phyloP scores from a whole-genome alignment of 2,888 invertebrate species.

The Pandemis corylana region DNA sequence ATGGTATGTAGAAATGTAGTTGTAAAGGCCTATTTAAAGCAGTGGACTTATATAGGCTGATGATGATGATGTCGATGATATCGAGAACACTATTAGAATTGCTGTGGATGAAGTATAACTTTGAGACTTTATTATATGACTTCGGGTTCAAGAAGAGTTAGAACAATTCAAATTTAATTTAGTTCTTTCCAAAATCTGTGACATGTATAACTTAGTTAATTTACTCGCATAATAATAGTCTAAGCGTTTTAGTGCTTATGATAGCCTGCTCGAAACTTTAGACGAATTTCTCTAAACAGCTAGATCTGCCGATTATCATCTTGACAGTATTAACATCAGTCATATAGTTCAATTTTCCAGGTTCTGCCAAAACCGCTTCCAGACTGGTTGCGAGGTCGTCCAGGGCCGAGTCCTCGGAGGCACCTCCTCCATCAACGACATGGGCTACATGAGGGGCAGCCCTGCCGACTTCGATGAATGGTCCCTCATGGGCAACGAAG shows the following conservation, averaged over 20 bases:
- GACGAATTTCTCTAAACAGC: conserved; percentile 1
- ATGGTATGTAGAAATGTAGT: too few species aligned
- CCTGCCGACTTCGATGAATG: conserved; percentile 80
- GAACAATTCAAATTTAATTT: too few species aligned
- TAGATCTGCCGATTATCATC: neutral
- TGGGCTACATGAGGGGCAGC: conserved; percentile 79
- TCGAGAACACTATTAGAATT: too few species aligned
- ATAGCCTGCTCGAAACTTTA: neutral
- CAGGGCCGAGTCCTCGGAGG: conserved; percentile 78
- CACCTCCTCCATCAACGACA: conserved; percentile 75
- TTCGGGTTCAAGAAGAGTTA: too few species aligned
- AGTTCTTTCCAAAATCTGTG: too few species aligned
- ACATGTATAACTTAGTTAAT: too few species aligned
- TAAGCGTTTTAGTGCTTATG: neutral
- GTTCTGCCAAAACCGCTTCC: conserved; percentile 71
- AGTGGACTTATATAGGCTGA: too few species aligned
- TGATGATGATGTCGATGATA: too few species aligned
- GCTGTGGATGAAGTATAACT: too few species aligned
- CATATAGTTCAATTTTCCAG: conserved; percentile 62
- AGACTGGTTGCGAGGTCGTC: conserved; percentile 72
- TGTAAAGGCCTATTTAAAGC: too few species aligned
- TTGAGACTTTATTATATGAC: too few species aligned
- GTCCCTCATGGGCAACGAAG: conserved; percentile 74
- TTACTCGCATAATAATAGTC: neutral
- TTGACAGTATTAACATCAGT: conserved; percentile 46